phyloP scores from a whole-genome alignment of 2,888 invertebrate species.

The Hyposoter dolosus region DNA sequence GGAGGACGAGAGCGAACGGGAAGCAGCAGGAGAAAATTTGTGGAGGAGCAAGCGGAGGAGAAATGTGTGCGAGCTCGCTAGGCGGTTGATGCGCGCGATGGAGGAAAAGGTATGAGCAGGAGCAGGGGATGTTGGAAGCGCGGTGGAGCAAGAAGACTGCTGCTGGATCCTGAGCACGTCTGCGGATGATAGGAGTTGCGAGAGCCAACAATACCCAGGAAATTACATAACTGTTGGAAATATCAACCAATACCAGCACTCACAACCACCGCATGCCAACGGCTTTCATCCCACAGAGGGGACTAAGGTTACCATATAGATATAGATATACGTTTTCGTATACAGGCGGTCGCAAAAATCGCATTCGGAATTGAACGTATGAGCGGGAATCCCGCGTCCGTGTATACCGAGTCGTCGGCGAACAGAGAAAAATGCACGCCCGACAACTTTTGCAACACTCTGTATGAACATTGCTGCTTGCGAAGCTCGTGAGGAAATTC shows the following conservation, averaged over 20 bases:
- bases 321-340: neutral
- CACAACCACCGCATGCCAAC: constrained; percentile 75
- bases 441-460: neutral
- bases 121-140: neutral
- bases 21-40: neutral
- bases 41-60: constrained; percentile 39
- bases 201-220: constrained; percentile 84
- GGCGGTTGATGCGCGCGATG: constrained; percentile 60
- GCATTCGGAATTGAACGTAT: too few species aligned
- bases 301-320: constrained; percentile 11
- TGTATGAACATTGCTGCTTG: neutral
- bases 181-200: constrained; percentile 81
- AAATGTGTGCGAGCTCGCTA: neutral
- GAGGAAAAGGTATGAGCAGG: constrained; percentile 33
- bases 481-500: constrained; percentile 28
- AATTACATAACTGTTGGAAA: constrained; percentile 85
- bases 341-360: neutral
- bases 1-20: neutral
- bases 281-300: constrained; percentile 70
- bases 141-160: constrained; percentile 58
- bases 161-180: constrained; percentile 78
- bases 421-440: neutral
- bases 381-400: too few species aligned
- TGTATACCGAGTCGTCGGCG: too few species aligned
- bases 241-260: constrained; percentile 84